These are phyloP conservation scores for Papilio helenus DNA, from an alignment of 1,140 invertebrate genomes.

Conservation along the genomic window DNA sequence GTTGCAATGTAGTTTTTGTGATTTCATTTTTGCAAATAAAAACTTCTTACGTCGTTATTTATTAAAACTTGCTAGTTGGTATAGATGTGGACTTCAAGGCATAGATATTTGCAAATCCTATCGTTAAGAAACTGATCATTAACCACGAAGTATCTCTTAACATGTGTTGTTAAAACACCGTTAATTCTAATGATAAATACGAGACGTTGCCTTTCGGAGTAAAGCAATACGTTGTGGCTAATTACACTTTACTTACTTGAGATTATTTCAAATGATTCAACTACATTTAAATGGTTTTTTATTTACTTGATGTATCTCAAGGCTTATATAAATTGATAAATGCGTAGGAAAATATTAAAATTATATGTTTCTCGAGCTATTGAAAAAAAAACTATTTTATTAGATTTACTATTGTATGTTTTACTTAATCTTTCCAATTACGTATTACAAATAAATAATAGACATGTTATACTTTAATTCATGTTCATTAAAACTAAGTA, in stretches of 20 bases:
- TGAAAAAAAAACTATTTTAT: too few relatives aligned
- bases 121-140: not conserved
- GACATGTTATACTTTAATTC: not conserved
- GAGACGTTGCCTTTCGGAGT: not conserved
- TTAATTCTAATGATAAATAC: constrained; percentile 22
- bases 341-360: too few relatives aligned
- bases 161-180: not conserved
- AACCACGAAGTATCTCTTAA: not conserved
- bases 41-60: too few relatives aligned
- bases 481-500: not conserved
- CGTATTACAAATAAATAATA: too few relatives aligned
- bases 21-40: too few relatives aligned
- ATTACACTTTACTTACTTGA: not conserved
- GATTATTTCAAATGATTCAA: not conserved
- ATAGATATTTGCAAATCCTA: not conserved
- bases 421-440: not conserved
- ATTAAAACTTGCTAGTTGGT: too few relatives aligned
- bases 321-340: not conserved
- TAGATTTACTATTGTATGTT: not conserved
- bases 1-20: too few relatives aligned
- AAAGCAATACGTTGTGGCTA: not conserved
- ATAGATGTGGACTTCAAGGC: not conserved
- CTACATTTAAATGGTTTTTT: not conserved
- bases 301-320: not conserved
- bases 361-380: too few relatives aligned